These are phyloP conservation scores for Cataglyphis hispanica DNA, from an alignment of 1,140 invertebrate genomes.

Conservation along the genomic window DNA sequence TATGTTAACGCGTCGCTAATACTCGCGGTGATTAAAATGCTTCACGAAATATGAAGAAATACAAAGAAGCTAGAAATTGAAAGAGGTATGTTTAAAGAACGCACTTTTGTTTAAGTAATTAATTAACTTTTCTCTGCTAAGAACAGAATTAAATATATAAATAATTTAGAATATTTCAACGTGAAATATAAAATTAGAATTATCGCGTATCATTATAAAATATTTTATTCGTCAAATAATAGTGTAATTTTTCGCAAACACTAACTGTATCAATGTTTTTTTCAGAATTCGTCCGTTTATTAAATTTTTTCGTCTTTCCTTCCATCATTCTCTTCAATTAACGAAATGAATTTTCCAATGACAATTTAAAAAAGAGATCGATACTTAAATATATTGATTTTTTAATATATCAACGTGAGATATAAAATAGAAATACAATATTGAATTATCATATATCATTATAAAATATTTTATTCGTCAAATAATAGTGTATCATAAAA, in stretches of 20 bases:
- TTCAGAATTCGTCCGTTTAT: neutral
- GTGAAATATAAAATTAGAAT: neutral
- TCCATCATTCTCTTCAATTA: neutral
- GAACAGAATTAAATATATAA: neutral
- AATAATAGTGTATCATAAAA: no score
- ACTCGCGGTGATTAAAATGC: constrained; percentile 30
- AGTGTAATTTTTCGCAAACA: neutral
- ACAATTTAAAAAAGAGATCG: no score
- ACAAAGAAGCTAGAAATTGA: neutral
- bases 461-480: neutral
- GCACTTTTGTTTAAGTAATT: neutral
- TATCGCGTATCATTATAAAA: neutral
- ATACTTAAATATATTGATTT: neutral
- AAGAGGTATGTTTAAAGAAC: neutral
- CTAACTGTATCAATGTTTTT: neutral
- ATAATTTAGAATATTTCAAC: neutral
- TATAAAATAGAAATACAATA: no score
- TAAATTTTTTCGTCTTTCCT: neutral
- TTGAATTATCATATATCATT: neutral
- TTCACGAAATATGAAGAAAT: constrained; percentile 8
- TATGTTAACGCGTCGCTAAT: constrained; percentile 62
- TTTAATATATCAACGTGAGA: neutral
- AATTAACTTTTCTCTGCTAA: neutral
- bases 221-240: neutral
- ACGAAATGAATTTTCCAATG: neutral